Conservation (phyloP, 2,113 vertebrate genomes). For the Dipodomys ordii region DNA sequence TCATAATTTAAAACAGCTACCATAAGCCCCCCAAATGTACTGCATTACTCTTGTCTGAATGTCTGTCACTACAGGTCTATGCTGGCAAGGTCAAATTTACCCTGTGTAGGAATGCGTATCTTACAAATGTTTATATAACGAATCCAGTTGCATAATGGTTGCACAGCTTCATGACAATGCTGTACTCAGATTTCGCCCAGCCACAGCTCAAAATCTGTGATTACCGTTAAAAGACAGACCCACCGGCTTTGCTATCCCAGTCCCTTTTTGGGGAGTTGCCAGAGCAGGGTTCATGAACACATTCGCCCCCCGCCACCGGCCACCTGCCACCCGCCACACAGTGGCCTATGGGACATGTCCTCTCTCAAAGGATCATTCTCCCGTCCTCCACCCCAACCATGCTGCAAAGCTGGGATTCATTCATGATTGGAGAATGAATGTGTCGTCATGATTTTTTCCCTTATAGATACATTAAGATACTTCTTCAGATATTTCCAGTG, state of each 20-base stretch:
- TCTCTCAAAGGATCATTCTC: no score
- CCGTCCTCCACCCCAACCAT: no score
- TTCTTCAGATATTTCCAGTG: not conserved
- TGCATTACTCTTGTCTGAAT: not conserved
- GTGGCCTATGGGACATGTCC: no score
- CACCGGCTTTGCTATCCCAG: not conserved
- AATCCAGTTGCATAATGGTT: not conserved
- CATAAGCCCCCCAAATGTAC: not conserved
- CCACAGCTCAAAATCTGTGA: not conserved
- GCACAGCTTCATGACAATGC: not conserved
- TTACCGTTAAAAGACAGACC: not conserved
- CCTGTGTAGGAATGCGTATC: not conserved
- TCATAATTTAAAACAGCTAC: not conserved
- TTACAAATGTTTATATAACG: not conserved
- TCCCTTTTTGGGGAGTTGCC: not conserved
- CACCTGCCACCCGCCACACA: no score
- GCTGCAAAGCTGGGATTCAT: not conserved
- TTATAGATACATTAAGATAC: not conserved
- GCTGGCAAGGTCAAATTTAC: not conserved
- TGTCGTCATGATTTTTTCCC: not conserved
- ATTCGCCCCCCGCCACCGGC: no score
- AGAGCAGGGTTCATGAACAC: not conserved
- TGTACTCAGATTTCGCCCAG: not conserved
- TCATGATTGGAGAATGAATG: not conserved
- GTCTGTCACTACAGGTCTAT: not conserved